Base-by-base conservation (phyloP, 2,797 vertebrate species). In the Cyclura pinguis region DNA sequence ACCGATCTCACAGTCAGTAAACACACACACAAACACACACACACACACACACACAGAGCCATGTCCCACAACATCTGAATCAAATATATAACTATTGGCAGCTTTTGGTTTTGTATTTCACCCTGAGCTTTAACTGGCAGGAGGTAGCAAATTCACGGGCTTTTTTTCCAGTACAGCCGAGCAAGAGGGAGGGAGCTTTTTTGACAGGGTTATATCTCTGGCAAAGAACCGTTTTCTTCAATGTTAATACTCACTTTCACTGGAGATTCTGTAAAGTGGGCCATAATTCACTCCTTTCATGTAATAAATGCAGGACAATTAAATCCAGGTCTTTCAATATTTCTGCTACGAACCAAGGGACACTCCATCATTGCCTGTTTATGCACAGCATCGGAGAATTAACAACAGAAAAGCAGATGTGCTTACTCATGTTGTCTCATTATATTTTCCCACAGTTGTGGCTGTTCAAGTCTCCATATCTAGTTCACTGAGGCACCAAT, bases 161-260 rank as follows among this genome's bases (percentile, higher is more conserved):
- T 91, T 95, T 95, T 93, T 89, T 87, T 96, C 94, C 64, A 10
- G 94, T 86, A 18, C 90, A 96, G 85, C 95, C 87, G 92, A 94
- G 74, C 73, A 92, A 95, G 93, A 93, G 80, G 93, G 83, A 95
- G 90, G 83, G 96, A 94, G 91, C 80, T 62, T 85, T 85, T 91
- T 88, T 95, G 95, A 96, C 96, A 96, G 95, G 94, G 92, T 96
- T 95, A 95, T 94, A 96, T 96, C 96, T 95, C 96, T 96, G 94
- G 96, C 92, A 42, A 95, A 90, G 84, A 94, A 82, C 91, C 85
- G 80, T 4, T 90, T 89, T 89, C 91, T 87, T 74, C 85, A 89
- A n/a, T 84, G 78, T 92, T 94, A 94, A 96, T 96, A 96, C 95
- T 96, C 96, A 96, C 94, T 96, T 96, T 96, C 96, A 96, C 95